Percentiles rank a stretch among this genome's conserved stretches.
These are phyloP conservation scores for Corythornis cristatus DNA, from an alignment of 2,113 vertebrate genomes.

Conservation along the genomic window DNA sequence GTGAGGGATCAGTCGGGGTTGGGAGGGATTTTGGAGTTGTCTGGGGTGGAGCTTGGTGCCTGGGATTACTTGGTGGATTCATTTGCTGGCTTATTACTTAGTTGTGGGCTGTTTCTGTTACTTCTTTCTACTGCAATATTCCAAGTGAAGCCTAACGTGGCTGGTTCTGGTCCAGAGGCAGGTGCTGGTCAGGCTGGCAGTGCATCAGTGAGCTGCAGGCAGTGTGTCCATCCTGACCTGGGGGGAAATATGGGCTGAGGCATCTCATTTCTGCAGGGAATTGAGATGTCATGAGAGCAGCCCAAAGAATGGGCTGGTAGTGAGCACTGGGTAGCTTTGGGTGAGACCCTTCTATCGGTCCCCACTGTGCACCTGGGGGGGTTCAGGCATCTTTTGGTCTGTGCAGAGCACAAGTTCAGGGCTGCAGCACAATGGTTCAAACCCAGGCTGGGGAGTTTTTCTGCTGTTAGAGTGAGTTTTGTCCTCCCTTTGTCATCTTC, in stretches of 20 bases:
- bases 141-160: rapidly evolving
- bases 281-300: not conserved
- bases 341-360: not conserved
- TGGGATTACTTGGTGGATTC: not conserved
- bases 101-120: not conserved
- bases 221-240: not conserved
- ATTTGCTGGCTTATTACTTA: not conserved
- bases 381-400: not conserved
- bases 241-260: rapidly evolving
- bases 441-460: not conserved
- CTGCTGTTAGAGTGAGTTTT: not conserved
- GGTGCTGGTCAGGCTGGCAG: not conserved
- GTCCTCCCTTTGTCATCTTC: not conserved
- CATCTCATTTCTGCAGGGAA: not conserved
- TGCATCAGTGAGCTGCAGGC: not conserved
- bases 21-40: not conserved
- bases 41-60: not conserved
- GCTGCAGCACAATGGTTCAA: not conserved
- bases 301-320: not conserved
- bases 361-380: not conserved
- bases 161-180: not conserved
- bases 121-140: not conserved
- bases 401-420: not conserved
- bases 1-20: not conserved
- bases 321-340: not conserved